Evolutionary conservation across 2,113 vertebrate genomes (phyloP).

Genomic region (Ochotona princeps): DNA sequence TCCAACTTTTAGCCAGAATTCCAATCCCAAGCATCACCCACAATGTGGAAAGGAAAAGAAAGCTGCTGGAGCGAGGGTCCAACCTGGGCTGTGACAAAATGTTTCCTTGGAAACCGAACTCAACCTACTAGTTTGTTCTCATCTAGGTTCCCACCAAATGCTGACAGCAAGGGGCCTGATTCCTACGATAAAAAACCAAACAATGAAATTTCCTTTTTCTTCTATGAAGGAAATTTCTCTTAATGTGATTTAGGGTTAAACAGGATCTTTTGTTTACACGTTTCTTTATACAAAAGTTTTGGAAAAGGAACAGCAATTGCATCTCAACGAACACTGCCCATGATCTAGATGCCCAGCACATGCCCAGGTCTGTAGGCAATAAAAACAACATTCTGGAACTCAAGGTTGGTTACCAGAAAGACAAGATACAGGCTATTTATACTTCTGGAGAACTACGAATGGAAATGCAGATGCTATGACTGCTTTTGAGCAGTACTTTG

Average conservation of each 20-base stretch:
- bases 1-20: slow-evolving; percentile 52
- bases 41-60: background rate
- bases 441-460: background rate
- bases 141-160: background rate
- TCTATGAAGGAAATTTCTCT: background rate
- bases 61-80: background rate
- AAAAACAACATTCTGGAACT: background rate
- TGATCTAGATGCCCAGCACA: background rate
- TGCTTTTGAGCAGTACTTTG: background rate
- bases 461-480: background rate
- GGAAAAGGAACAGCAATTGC: background rate
- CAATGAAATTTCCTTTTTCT: background rate
- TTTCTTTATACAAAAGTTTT: background rate
- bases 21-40: slow-evolving; percentile 47
- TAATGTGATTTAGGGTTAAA: background rate
- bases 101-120: slow-evolving; percentile 53
- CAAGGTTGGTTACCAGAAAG: background rate
- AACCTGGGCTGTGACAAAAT: slow-evolving; percentile 42
- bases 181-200: background rate
- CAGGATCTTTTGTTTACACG: background rate
- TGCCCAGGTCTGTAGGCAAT: background rate
- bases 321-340: background rate
- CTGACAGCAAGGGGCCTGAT: background rate
- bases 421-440: background rate
- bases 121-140: slow-evolving; percentile 2